These are phyloP conservation scores for Pelodytes ibericus DNA, from an alignment of 2,797 vertebrate species.

Conservation along the genomic window DNA sequence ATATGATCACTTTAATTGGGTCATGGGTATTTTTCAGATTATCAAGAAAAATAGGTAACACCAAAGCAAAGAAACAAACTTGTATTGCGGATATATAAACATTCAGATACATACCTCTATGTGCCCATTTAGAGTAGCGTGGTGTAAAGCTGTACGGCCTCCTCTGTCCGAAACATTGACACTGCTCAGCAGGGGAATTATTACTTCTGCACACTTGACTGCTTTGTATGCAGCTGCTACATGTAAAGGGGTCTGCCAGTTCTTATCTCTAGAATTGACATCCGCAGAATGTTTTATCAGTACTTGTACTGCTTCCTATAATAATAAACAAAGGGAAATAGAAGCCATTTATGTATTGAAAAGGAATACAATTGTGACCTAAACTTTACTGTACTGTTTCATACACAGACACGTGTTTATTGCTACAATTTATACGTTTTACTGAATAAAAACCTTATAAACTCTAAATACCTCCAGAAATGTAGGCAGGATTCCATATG, in stretches of 20 bases:
- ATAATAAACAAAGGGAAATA: conserved; percentile 23
- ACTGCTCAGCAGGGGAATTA: conserved; percentile 91
- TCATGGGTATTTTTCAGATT: too few species aligned
- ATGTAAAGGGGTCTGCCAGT: conserved; percentile 96
- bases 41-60: too few species aligned
- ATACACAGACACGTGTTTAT: too few species aligned
- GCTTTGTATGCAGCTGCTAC: conserved; percentile 93
- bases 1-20: too few species aligned
- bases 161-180: conserved; percentile 96
- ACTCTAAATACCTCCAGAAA: too few species aligned
- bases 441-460: too few species aligned
- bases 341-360: too few species aligned
- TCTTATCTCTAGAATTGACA: conserved; percentile 95
- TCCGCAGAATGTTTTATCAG: conserved; percentile 95
- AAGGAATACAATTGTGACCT: too few species aligned
- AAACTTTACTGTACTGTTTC: too few species aligned
- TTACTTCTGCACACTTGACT: conserved; percentile 87
- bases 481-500: too few species aligned
- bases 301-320: conserved; percentile 88
- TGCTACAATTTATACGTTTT: too few species aligned
- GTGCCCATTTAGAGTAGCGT: conserved; percentile 92
- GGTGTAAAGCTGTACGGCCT: conserved; percentile 91
- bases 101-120: conserved; percentile 75
- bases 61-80: neutral
- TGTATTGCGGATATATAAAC: neutral